Evolutionary conservation across 2,797 vertebrate genomes (phyloP).

Genomic region (Kryptolebias ocellatus): DNA sequence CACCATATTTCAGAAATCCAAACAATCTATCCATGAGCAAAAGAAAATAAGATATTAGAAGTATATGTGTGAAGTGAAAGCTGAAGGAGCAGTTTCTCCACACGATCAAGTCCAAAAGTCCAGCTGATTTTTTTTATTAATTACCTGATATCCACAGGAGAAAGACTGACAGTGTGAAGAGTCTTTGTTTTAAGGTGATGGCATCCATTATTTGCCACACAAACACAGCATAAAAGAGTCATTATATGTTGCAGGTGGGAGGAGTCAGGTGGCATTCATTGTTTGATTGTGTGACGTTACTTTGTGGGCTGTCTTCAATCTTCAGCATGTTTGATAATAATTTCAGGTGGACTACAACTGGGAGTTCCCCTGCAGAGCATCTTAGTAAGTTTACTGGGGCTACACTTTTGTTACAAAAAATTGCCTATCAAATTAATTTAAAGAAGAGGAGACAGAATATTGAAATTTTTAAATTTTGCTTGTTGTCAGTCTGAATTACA

Average conservation of each 20-base stretch:
- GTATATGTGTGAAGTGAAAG: background rate
- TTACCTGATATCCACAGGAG: constrained; percentile 1
- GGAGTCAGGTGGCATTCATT: background rate
- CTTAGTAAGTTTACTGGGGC: no score
- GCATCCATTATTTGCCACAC: background rate
- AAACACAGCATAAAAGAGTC: background rate
- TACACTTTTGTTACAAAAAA: no score
- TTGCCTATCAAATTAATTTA: no score
- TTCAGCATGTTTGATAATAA: no score
- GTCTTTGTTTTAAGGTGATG: rapidly evolving
- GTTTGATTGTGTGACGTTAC: no score
- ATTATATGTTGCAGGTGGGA: background rate
- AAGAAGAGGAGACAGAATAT: no score
- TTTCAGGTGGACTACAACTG: no score
- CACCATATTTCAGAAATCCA: background rate
- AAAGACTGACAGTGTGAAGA: rapidly evolving
- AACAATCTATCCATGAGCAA: background rate
- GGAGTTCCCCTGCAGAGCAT: no score
- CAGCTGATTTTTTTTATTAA: background rate
- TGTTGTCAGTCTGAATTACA: no score
- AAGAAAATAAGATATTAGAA: background rate
- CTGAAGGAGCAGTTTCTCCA: background rate
- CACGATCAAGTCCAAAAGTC: background rate
- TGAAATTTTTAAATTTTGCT: no score
- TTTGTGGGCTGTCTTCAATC: background rate